Conservation (phyloP, 2,888 invertebrate genomes). For the Pogonocherus hispidulus region DNA sequence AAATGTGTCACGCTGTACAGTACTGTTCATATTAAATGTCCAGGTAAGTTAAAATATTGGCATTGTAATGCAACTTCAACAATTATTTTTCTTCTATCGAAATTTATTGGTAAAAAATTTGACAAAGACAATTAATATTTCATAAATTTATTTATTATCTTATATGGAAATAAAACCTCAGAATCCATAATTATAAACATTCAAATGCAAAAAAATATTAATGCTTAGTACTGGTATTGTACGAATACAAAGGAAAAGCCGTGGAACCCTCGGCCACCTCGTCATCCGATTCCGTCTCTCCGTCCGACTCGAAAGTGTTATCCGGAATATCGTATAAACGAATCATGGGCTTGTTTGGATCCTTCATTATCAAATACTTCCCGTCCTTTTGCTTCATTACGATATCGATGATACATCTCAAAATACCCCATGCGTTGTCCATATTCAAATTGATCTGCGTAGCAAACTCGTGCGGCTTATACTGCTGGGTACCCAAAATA, state of each 20-base stretch:
- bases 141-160: slow-evolving; percentile 10
- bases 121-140: no score
- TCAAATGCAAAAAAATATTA: slow-evolving; percentile 23
- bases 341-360: slow-evolving; percentile 98
- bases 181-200: slow-evolving; percentile 3
- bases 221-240: slow-evolving; percentile 57
- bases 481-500: slow-evolving; percentile 97
- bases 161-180: slow-evolving; percentile 10
- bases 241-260: slow-evolving; percentile 67
- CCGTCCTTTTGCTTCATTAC: slow-evolving; percentile 98
- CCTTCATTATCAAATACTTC: slow-evolving; percentile 97
- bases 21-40: no score
- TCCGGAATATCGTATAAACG: slow-evolving; percentile 98
- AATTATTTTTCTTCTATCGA: no score
- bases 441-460: slow-evolving; percentile 98
- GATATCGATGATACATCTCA: slow-evolving; percentile 96
- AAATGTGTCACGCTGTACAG: no score
- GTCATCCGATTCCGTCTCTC: slow-evolving; percentile 89
- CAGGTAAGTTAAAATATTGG: no score
- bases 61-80: no score
- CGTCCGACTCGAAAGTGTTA: slow-evolving; percentile 98
- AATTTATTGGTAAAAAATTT: no score
- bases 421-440: slow-evolving; percentile 99
- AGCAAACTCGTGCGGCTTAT: slow-evolving; percentile 98
- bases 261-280: slow-evolving; percentile 69